Conservation (phyloP, 2,888 invertebrate species). For the Actias luna region DNA sequence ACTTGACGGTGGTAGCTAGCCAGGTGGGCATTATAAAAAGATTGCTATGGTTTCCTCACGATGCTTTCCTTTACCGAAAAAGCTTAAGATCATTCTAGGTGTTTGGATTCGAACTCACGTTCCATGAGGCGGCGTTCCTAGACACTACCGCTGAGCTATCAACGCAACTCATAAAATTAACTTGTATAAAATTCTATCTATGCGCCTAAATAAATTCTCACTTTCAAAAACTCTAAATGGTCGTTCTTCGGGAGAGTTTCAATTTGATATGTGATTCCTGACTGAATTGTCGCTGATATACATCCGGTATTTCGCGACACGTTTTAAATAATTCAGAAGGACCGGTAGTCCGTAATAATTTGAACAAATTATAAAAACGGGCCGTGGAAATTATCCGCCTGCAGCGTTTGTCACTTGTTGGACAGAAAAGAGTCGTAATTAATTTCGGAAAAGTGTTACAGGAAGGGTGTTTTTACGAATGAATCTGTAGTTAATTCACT, state of each 20-base stretch:
- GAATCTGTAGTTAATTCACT: not conserved
- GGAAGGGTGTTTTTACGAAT: not conserved
- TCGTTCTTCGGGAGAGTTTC: not conserved
- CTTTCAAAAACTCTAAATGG: too few species aligned
- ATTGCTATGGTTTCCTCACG: too few species aligned
- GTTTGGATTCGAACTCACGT: too few species aligned
- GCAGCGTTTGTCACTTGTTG: not conserved
- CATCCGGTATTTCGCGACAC: constrained; percentile 22
- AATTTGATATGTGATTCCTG: not conserved
- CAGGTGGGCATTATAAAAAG: too few species aligned
- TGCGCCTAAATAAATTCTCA: too few species aligned
- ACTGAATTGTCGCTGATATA: not conserved
- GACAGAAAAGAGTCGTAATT: not conserved
- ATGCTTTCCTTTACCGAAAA: too few species aligned
- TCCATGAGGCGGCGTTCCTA: too few species aligned
- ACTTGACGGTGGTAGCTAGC: too few species aligned
- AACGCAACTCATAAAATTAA: too few species aligned
- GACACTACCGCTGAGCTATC: too few species aligned
- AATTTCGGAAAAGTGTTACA: not conserved
- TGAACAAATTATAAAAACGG: constrained; percentile 44
- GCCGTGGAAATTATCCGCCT: constrained; percentile 3
- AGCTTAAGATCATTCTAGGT: too few species aligned
- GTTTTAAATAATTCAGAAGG: constrained; percentile 44
- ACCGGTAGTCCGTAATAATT: constrained; percentile 36
- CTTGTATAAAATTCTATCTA: too few species aligned